Base-by-base conservation (phyloP, 2,888 invertebrate species). In the Brachypalpus laphriformis region DNA sequence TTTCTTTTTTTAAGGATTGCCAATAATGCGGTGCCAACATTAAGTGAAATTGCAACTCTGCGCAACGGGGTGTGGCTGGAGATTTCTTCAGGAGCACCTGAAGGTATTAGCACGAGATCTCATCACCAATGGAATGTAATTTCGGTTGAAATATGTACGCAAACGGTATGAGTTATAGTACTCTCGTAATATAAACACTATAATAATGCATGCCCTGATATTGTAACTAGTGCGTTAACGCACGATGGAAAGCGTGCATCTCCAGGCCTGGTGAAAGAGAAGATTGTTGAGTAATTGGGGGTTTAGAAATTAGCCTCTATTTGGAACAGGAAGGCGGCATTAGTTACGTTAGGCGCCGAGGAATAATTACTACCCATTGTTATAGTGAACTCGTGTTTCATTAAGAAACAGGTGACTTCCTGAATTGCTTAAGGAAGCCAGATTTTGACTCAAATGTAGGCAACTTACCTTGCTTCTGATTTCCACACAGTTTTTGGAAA, bases 21-120 rank as follows among this genome's bases (percentile, higher is more conserved):
- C 59, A 78, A 68, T 68, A 72, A 78, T 70, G 37, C 70, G 80
- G 78, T 80, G 80, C 82, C 47, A 66, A 82, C 78, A 82, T 82
- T 82, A 82, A 28, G 51, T 25, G 63, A 83, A 83, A 83, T 70
- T 83, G 45, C 74, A 74, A 68, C 34, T 49, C 49, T 57, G 80
- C 49, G 11, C 37, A 65, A 61, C 57, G 51, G 83, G 83, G 80
- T 57, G 83, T 80, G 80, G 57, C 80, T 57, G 65, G 20, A 57
- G 45, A 68, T 80, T 65, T 83, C 47, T 71, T 56, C 57, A 37
- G 57, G 56, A 80, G 63, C 74, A 74, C 80, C 83, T 75, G 74
- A 80, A 83, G 83, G 74, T 74, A 83, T 78, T 80, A 51, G 63
- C 61, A 37, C 56, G 65, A 80, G 54, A 78, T 74, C 49, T 63